Evolutionary conservation across 2,113 vertebrate species (phyloP), one percentile per base, ranked within the genome.

Genomic region (Bolborhynchus lineola): DNA sequence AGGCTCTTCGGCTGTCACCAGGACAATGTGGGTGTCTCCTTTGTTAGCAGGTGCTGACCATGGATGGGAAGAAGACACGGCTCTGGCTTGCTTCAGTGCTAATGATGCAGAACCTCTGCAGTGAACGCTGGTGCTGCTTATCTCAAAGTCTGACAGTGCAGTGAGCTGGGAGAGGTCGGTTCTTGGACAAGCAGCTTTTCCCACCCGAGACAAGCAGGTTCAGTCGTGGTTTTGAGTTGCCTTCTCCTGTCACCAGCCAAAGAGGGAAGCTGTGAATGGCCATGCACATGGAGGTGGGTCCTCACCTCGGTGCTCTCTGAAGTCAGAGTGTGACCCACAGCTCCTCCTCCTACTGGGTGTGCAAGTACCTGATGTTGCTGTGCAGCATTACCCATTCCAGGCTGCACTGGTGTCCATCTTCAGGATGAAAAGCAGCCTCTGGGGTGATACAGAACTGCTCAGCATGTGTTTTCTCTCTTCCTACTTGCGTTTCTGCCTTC

Each of bases 281-380:
- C 3, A 1, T 6, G 39, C 10, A 3, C 10, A 1, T 8, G 17
- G 16, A 65, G 26, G 3, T 39, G 50, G n/a, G 23, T 47, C 17
- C 23, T 75, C n/a, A 55, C 47, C 49, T 47, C 4, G 6, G 11
- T 16, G 15, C 19, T n/a, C 5, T 29, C 39, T 37, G 37, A 33
- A 13, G 46, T 16, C 25, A 7, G 21, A 0, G n/a, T 5, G n/a
- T 19, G 35, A 49, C n/a, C 50, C 26, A 13, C 3, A 1, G 2
- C 50, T 65, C n/a, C 28, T 47, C 18, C 23, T 68, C 35, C 35
- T 8, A 11, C 35, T 23, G 29, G 8, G 12, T 24, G 52, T 33
- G 25, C 7, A 3, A 25, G 4, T 13, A 16, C 2, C 6, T 2
- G 6, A 17, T 9, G 44, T 23, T 55, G 13, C 37, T 3, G 3